Conservation (phyloP, 2,797 vertebrate species). For the Alfaro cultratus region DNA sequence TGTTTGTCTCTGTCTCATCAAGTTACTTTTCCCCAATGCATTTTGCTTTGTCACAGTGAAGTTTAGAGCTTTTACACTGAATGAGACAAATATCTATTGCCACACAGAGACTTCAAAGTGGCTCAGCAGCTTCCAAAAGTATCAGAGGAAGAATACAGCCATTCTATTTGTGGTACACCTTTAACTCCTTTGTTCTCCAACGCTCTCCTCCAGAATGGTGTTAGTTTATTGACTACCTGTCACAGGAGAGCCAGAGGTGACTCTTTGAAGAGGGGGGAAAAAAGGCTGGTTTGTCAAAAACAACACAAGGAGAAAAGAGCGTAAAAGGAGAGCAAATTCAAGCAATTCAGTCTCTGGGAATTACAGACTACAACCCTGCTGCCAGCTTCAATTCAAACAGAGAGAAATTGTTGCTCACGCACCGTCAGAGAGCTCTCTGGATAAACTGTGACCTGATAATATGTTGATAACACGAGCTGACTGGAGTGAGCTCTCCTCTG, state of each 20-base stretch:
- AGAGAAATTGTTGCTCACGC: constrained; percentile 24
- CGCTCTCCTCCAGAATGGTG: background rate
- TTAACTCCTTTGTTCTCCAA: constrained; percentile 33
- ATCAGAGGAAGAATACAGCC: constrained; percentile 26
- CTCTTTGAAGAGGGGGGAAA: constrained; percentile 8
- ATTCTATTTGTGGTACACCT: constrained; percentile 56
- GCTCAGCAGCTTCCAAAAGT: constrained; percentile 40
- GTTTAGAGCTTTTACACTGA: constrained; percentile 13
- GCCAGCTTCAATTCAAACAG: constrained; percentile 34
- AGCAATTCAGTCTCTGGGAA: constrained; percentile 6
- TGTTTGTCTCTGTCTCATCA: background rate
- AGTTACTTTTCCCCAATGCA: background rate
- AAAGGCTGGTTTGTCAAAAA: constrained; percentile 16
- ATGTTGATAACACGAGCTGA: background rate
- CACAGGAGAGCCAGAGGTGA: constrained; percentile 36
- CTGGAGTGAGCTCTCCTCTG: background rate
- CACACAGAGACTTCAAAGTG: constrained; percentile 44
- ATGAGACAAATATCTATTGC: constrained; percentile 45
- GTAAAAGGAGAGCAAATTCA: constrained; percentile 10
- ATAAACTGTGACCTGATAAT: background rate
- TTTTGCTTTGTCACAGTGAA: background rate
- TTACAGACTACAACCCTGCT: constrained; percentile 27
- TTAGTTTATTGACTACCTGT: constrained; percentile 52
- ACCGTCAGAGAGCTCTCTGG: background rate
- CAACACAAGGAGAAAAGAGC: constrained; percentile 19